Evolutionary conservation across 2,888 invertebrate species (phyloP).

Genomic region (Drosophila mercatorum): DNA sequence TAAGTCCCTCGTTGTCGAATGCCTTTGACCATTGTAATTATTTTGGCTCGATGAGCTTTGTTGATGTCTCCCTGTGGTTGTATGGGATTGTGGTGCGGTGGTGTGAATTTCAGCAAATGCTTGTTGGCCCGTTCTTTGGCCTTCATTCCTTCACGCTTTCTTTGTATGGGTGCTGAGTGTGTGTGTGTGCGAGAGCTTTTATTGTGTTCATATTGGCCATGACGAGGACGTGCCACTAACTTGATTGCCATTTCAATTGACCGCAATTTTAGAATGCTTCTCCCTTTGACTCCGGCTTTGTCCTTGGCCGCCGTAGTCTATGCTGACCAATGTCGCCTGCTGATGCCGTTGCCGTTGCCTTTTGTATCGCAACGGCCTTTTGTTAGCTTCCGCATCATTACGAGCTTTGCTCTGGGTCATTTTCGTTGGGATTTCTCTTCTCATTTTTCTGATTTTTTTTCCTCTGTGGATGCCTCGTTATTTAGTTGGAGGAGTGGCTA

Average conservation of each 20-base stretch:
- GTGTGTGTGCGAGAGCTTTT: constrained; percentile 32
- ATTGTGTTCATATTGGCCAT: constrained; percentile 60
- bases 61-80: constrained; percentile 32
- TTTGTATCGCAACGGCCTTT: constrained; percentile 66
- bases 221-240: constrained; percentile 76
- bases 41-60: constrained; percentile 58
- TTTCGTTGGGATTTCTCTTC: constrained; percentile 34
- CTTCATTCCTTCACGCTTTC: constrained; percentile 4
- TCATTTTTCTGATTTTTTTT: background rate
- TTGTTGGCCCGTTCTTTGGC: constrained; percentile 18
- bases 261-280: constrained; percentile 76
- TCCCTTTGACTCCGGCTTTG: constrained; percentile 28
- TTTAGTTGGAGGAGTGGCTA: constrained; percentile 55
- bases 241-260: constrained; percentile 80
- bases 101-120: constrained; percentile 61
- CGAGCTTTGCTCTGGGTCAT: constrained; percentile 65
- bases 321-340: constrained; percentile 31
- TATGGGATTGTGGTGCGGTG: constrained; percentile 16
- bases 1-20: constrained; percentile 35
- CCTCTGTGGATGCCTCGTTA: constrained; percentile 32
- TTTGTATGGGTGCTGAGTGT: background rate
- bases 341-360: constrained; percentile 54
- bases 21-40: constrained; percentile 53
- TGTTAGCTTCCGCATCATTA: constrained; percentile 78
- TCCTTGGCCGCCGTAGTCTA: constrained; percentile 17